Conservation (phyloP, 1,140 invertebrate species). For the Lordiphosa mommai region DNA sequence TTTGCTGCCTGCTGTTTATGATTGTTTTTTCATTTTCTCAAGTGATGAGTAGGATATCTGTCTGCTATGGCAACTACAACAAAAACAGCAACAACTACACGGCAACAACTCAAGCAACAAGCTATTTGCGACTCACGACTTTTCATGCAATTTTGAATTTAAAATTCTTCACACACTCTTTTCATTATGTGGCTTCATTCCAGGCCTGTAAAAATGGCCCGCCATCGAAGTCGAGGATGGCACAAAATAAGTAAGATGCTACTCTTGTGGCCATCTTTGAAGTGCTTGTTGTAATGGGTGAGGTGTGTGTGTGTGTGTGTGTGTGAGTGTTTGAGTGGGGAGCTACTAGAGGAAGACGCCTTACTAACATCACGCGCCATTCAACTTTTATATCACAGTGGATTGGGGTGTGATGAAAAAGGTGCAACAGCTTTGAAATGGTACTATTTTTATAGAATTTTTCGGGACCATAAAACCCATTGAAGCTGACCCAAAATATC, state of each 20-base stretch:
- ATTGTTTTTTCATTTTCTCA: constrained; percentile 78
- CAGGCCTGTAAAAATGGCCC: constrained; percentile 49
- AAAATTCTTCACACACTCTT: constrained; percentile 78
- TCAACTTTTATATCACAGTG: constrained; percentile 60
- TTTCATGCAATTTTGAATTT: constrained; percentile 78
- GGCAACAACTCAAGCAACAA: constrained; percentile 50
- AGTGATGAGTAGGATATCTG: constrained; percentile 78
- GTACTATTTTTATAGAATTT: not conserved
- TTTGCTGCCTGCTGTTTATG: constrained; percentile 67
- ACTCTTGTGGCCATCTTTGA: constrained; percentile 75
- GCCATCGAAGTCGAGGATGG: constrained; percentile 55
- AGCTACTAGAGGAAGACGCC: constrained; percentile 45
- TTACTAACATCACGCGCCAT: constrained; percentile 60
- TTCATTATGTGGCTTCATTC: constrained; percentile 54
- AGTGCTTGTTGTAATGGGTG: constrained; percentile 68
- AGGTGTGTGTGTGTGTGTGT: constrained; percentile 34
- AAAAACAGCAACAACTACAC: constrained; percentile 19
- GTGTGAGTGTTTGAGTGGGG: constrained; percentile 19
- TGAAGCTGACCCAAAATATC: too few relatives aligned
- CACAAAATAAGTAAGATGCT: constrained; percentile 74
- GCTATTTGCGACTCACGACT: constrained; percentile 77
- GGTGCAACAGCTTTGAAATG: not conserved
- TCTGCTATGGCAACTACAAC: constrained; percentile 39
- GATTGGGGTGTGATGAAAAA: not conserved
- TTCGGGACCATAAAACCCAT: too few relatives aligned